These are phyloP conservation scores for Drosophila recens DNA, from an alignment of 2,888 invertebrate species.

Conservation along the genomic window DNA sequence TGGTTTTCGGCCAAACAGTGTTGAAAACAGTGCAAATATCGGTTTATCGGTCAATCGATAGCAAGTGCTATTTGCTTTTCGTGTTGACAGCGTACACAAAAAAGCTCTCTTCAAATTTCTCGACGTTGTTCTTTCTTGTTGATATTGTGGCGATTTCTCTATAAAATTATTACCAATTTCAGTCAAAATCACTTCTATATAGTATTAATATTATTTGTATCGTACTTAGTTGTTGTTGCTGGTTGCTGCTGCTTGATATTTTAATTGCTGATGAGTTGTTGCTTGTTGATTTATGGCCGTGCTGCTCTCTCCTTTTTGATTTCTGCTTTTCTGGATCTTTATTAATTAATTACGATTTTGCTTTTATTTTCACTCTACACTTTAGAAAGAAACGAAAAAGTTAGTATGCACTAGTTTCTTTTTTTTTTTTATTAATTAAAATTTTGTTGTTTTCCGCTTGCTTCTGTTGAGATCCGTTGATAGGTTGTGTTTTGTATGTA, in stretches of 20 bases:
- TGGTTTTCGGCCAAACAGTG: slow-evolving; percentile 47
- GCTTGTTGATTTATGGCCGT: slow-evolving; percentile 47
- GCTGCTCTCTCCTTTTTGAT: slow-evolving; percentile 32
- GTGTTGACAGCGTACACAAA: slow-evolving; percentile 2
- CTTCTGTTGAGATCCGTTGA: slow-evolving; percentile 16
- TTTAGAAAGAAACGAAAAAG: slow-evolving; percentile 34
- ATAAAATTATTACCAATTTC: slow-evolving; percentile 63
- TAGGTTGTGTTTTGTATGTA: slow-evolving; percentile 18
- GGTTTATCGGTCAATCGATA: slow-evolving; percentile 58
- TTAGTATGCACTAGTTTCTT: slow-evolving; percentile 29
- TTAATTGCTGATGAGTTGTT: slow-evolving; percentile 28
- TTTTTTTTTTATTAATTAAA: too few species aligned
- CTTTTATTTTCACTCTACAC: slow-evolving; percentile 59
- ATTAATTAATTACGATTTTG: slow-evolving; percentile 39
- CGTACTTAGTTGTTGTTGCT: slow-evolving; percentile 44
- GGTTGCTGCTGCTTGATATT: slow-evolving; percentile 27
- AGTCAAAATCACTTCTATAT: slow-evolving; percentile 50
- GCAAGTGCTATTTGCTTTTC: slow-evolving; percentile 14
- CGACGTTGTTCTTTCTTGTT: slow-evolving; percentile 32
- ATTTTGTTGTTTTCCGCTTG: slow-evolving; percentile 48
- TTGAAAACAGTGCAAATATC: slow-evolving; percentile 54
- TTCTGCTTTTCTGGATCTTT: slow-evolving; percentile 39
- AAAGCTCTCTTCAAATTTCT: slow-evolving; percentile 44
- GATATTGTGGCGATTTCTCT: slow-evolving; percentile 35
- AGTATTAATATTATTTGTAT: slow-evolving; percentile 16